Evolutionary conservation across 2,113 vertebrate genomes (phyloP), one percentile per base, ranked within the genome.

Genomic region (Elaphurus davidianus): DNA sequence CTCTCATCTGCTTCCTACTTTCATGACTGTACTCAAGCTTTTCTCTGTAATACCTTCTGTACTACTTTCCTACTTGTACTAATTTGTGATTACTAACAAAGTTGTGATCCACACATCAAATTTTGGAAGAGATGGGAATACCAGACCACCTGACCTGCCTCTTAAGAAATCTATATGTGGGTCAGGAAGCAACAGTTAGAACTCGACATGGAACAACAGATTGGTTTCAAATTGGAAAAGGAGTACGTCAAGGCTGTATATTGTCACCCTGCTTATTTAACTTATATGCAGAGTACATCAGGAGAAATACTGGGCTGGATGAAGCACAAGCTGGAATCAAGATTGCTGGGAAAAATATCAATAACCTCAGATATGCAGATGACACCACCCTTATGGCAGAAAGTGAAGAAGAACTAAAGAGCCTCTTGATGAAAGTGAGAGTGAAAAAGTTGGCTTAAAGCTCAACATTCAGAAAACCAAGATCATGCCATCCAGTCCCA

Each of bases 181-280:
- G 14, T 64, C 60, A 64, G 6, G 30, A 33, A 64, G 7, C 30
- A 64, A 64, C 60, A 64, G 60, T 33, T 64, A 64, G 28, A 64
- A 64, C 30, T 64, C 6, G 30, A 64, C 60, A 7, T 3, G 30
- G 60, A 62, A 33, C 28, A 33, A 33, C 30, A 33, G 30, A 33
- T 14, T 64, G 60, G 60, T 33, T 64, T 15, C 60, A 64, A 64
- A 64, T 33, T 33, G 60, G 30, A 33, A 64, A 64, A 64, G 1
- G 60, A 64, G 6, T 33, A 7, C 0, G 0, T 62, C 6, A 62
- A 62, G 60, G 14, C 30, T 62, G 0, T 16, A 16, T 62, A 59
- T 62, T 16, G 6, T 33, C 30, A 62, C 60, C 60, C 12, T 62
- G 60, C 60, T 62, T 62, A 62, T 62, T 62, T 62, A 62, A 62